Conservation (phyloP, 2,888 invertebrate species). For the Drosophila emarginata region DNA sequence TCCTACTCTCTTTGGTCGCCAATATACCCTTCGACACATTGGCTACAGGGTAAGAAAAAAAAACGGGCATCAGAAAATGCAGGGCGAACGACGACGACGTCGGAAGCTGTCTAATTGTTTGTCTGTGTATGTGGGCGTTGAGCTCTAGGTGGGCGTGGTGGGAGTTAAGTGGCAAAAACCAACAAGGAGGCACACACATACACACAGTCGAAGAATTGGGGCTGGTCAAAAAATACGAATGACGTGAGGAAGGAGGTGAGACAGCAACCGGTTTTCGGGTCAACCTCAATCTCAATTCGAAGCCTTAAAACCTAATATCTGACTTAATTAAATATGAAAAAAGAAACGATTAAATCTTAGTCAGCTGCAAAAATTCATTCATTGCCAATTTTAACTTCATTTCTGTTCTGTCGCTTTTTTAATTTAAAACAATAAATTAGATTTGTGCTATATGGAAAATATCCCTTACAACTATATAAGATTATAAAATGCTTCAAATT, state of each 20-base stretch:
- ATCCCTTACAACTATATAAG: conserved; percentile 35
- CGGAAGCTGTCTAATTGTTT: conserved; percentile 65
- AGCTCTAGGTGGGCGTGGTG: conserved; percentile 21
- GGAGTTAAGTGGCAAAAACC: conserved; percentile 22
- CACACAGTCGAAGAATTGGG: conserved; percentile 45
- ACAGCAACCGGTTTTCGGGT: conserved; percentile 58
- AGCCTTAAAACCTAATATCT: conserved; percentile 54
- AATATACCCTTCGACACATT: not conserved
- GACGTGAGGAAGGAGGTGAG: conserved; percentile 5
- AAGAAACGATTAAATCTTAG: not conserved
- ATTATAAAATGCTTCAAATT: conserved; percentile 64
- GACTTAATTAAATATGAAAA: conserved; percentile 59
- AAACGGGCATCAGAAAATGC: conserved; percentile 44
- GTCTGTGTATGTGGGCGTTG: conserved; percentile 34
- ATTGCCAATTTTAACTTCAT: conserved; percentile 33
- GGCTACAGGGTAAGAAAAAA: conserved; percentile 21
- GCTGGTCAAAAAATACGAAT: conserved; percentile 59
- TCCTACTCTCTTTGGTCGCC: not conserved
- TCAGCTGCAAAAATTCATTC: conserved; percentile 18
- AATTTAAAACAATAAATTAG: conserved; percentile 55
- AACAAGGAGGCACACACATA: conserved; percentile 7
- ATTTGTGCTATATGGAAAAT: conserved; percentile 35
- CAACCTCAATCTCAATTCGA: conserved; percentile 53
- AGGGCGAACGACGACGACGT: conserved; percentile 34
- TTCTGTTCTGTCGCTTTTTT: conserved; percentile 6